Evolutionary conservation across 2,113 vertebrate genomes (phyloP), one percentile per base, ranked within the genome.

Genomic region (Nicator chloris): DNA sequence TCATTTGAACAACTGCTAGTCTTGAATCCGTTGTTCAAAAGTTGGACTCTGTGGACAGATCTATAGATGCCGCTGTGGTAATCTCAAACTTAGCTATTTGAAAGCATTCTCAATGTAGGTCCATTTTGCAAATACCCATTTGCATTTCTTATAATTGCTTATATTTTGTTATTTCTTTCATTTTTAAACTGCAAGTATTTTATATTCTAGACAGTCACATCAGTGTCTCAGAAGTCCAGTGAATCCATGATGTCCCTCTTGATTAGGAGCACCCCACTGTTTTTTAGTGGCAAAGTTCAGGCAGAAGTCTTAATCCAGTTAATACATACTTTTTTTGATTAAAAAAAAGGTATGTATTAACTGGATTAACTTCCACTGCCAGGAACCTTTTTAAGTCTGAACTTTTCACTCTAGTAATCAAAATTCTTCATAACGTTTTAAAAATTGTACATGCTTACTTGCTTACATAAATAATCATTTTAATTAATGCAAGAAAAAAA

Each of bases 261-360:
- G 2, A 5, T 13, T 11, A 15, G 24, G 3, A 19, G 1, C 4
- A 64, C 27, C 3, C 6, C 10, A 15, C 4, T 15, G 10, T 8
- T 12, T 17, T 63, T 73, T 42, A 1, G 9, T 39, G 16, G 27
- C 3, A 56, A 83, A 86, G 1, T 39, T 91, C 31, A 64, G 18
- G 6, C 13, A 70, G 6, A 39, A 16, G 5, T 54, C 6, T 3
- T 59, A 79, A 68, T 51, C 4, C 9, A 45, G 10, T 37, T n/a
- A 57, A 70, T 30, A 44, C 45, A 75, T 15, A 33, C 0, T 8
- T 30, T 54, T 82, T 79, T 75, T 56, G 0, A 59, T 70, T n/a
- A n/a, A n/a, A n/a, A n/a, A n/a, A n/a, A n/a, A n/a, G n/a, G n/a
- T n/a, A n/a, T n/a, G n/a, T n/a, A n/a, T n/a, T n/a, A n/a, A n/a